Base-by-base conservation (phyloP, 2,113 vertebrate species). In the Dipodomys merriami region DNA sequence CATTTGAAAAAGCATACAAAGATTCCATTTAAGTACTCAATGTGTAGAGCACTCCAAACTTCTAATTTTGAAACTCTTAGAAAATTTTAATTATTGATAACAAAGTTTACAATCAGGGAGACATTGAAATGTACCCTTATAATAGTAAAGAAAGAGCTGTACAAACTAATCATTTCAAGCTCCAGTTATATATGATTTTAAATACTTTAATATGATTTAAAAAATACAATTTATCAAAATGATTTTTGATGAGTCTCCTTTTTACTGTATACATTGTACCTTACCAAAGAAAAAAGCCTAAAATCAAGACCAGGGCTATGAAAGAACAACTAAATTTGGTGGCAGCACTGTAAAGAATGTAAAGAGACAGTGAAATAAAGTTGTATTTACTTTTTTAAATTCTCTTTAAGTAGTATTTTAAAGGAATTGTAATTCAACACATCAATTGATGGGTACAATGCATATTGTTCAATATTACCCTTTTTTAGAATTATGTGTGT, bases 291-390 rank as follows among this genome's bases (percentile, higher is more conserved):
- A 84, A 39, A 33, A 35, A 3, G 18, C 62, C 60, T 68, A 23
- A 62, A 82, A 78, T 71, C 35, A 22, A 76, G 29, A 76, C 9
- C 2, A n/a, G 6, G 9, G 49, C 68, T 88, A 39, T 39, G 39
- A 49, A 53, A 25, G 76, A 69, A 88, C 46, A 62, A 15, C 67
- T 87, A 73, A 92, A 81, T 81, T 65, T 78, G 62, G 76, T 71
- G 9, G 77, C 46, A 77, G 62, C 23, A 71, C 77, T 83, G 7
- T 33, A 88, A 84, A 30, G 79, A 72, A 19, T 6, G 39, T 35
- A 69, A 76, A 83, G 33, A 83, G 30, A 76, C 3, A 60, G 4
- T 79, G 35, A 84, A 72, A 3, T 79, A 25, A 65, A 84, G 49
- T 57, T 57, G 53, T 57, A 13, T 16, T 57, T 13, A 57, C 53